Percentiles rank a stretch among this genome's conserved stretches.
Evolutionary conservation across 2,797 vertebrate genomes (phyloP).

Genomic region (Chaunax sp.): DNA sequence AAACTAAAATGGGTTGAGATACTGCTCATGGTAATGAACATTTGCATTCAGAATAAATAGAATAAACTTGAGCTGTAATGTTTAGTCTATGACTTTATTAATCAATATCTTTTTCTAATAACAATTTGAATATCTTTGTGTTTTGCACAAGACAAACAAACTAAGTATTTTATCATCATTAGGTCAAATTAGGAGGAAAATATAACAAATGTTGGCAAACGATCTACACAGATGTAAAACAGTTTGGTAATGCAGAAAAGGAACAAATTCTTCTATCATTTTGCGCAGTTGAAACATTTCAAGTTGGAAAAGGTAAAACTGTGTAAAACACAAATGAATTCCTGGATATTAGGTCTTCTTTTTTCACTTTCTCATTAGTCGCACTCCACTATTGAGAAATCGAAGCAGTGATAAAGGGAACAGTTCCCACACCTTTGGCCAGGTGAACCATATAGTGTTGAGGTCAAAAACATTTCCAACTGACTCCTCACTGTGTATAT

Average conservation of each 20-base stretch:
- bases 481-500: constrained; percentile 36
- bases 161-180: neutral
- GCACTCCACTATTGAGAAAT: neutral
- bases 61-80: neutral
- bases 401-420: constrained; percentile 32
- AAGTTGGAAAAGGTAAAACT: neutral
- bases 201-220: too few relatives aligned
- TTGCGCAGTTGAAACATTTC: neutral
- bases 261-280: constrained; percentile 1
- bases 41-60: constrained; percentile 1
- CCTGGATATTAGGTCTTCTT: neutral
- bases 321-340: too few relatives aligned
- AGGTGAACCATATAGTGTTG: constrained; percentile 34
- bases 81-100: neutral
- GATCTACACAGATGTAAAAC: too few relatives aligned
- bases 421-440: constrained; percentile 3
- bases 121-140: neutral
- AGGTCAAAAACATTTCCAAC: constrained; percentile 53
- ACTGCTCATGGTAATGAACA: neutral
- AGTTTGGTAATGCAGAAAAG: neutral
- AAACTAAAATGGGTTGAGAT: neutral
- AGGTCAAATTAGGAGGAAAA: too few relatives aligned
- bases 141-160: constrained; percentile 7
- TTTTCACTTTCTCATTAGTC: constrained; percentile 12
- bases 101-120: neutral